These are phyloP conservation scores for Macrosoma leucophasiata DNA, from an alignment of 2,888 invertebrate species.

Conservation along the genomic window DNA sequence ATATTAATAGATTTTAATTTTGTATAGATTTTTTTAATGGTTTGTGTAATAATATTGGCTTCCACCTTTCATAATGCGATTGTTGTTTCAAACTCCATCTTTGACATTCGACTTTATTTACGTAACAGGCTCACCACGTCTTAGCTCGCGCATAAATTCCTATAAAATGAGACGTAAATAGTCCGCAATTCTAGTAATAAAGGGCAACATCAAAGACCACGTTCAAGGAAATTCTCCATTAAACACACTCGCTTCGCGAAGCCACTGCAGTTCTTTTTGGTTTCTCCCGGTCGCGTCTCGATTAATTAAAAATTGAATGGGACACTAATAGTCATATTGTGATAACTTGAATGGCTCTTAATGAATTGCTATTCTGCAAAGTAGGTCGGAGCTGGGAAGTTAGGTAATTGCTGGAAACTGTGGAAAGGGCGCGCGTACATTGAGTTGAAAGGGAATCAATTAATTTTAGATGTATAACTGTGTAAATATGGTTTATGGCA, in stretches of 20 bases:
- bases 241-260: conserved; percentile 38
- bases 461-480: too few species aligned
- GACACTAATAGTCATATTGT: conserved; percentile 65
- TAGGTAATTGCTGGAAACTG: conserved; percentile 44
- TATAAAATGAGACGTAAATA: conserved; percentile 55
- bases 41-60: conserved; percentile 34
- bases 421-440: conserved; percentile 16
- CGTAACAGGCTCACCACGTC: conserved; percentile 37
- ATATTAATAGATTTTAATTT: conserved; percentile 22
- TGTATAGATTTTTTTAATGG: conserved; percentile 15
- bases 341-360: conserved; percentile 67
- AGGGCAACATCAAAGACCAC: conserved; percentile 56
- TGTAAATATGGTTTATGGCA: too few species aligned
- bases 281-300: conserved; percentile 30
- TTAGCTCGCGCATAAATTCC: conserved; percentile 48
- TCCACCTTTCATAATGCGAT: conserved; percentile 45
- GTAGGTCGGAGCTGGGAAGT: conserved; percentile 57
- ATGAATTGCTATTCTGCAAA: conserved; percentile 66
- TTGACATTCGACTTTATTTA: conserved; percentile 45
- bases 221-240: conserved; percentile 45
- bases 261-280: conserved; percentile 16
- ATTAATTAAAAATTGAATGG: conserved; percentile 64
- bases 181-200: conserved; percentile 47
- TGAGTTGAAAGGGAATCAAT: too few species aligned
- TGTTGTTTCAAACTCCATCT: conserved; percentile 43